Conservation (phyloP, 2,888 invertebrate species). For the Fragum whitleyi region DNA sequence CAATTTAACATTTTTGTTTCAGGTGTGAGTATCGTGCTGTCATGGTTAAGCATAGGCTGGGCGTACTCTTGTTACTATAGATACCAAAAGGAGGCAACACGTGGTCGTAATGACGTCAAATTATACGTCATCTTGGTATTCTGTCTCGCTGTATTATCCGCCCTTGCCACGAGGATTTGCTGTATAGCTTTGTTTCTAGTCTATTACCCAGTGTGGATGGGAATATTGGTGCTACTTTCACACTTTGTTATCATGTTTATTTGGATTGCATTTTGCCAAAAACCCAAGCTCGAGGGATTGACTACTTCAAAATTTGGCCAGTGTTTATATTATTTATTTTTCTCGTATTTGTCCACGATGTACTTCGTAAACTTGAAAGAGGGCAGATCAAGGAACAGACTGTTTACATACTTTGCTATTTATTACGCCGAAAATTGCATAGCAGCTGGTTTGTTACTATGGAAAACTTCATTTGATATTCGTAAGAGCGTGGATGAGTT, state of each 20-base stretch:
- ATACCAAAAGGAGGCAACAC: slow-evolving; percentile 32
- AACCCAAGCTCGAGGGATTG: slow-evolving; percentile 38
- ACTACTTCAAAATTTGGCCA: slow-evolving; percentile 13
- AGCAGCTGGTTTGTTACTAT: slow-evolving; percentile 24
- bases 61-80: slow-evolving; percentile 47
- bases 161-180: slow-evolving; percentile 31
- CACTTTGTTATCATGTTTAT: slow-evolving; percentile 37
- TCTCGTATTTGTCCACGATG: slow-evolving; percentile 43
- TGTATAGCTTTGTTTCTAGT: slow-evolving; percentile 38
- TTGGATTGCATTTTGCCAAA: slow-evolving; percentile 40
- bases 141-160: slow-evolving; percentile 29
- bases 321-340: slow-evolving; percentile 41
- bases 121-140: slow-evolving; percentile 29
- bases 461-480: background rate
- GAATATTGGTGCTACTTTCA: background rate
- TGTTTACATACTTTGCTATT: slow-evolving; percentile 37
- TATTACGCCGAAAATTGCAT: slow-evolving; percentile 39
- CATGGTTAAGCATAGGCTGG: slow-evolving; percentile 57
- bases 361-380: slow-evolving; percentile 44
- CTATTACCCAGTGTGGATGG: slow-evolving; percentile 32
- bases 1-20: too few species aligned
- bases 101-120: slow-evolving; percentile 30
- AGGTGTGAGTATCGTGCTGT: slow-evolving; percentile 34
- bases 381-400: slow-evolving; percentile 12
- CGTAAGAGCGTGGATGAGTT: background rate